A percentile compares a stretch with the other conserved stretches of the same genome.
Conservation (phyloP, 2,797 vertebrate genomes). For the Crenuchus spilurus region DNA sequence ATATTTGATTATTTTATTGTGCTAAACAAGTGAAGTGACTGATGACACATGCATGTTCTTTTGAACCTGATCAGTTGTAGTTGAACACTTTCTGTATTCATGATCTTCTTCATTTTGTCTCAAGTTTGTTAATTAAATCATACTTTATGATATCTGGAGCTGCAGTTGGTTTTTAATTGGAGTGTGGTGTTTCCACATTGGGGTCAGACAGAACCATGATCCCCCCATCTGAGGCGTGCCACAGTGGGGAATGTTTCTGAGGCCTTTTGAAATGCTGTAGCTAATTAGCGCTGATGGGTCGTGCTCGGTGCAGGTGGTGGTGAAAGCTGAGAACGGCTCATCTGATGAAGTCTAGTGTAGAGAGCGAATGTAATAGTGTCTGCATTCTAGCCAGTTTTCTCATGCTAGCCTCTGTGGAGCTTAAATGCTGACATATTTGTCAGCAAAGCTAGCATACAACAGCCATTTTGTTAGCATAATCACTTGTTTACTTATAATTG, state of each 20-base stretch:
- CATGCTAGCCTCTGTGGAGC: slow-evolving; percentile 2
- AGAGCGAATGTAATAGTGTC: slow-evolving; percentile 20
- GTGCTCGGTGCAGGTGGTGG: slow-evolving; percentile 28
- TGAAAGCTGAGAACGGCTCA: slow-evolving; percentile 14
- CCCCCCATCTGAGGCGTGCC: neutral
- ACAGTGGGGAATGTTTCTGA: neutral
- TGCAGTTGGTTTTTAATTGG: slow-evolving; percentile 35
- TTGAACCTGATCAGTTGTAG: neutral
- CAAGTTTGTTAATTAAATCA: neutral
- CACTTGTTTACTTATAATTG: neutral
- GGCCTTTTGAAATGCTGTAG: slow-evolving; percentile 15
- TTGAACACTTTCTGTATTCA: neutral
- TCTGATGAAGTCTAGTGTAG: slow-evolving; percentile 24
- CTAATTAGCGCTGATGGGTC: slow-evolving; percentile 45
- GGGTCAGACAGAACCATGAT: slow-evolving; percentile 15
- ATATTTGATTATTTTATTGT: neutral
- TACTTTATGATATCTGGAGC: neutral
- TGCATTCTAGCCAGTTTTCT: slow-evolving; percentile 4
- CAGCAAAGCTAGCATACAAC: neutral
- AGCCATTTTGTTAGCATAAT: neutral
- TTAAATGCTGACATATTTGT: neutral
- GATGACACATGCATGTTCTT: neutral
- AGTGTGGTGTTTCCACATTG: neutral
- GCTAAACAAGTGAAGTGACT: neutral
- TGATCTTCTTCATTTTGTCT: neutral